Conservation (phyloP, 1,140 invertebrate genomes). For the Drosophila guanche region DNA sequence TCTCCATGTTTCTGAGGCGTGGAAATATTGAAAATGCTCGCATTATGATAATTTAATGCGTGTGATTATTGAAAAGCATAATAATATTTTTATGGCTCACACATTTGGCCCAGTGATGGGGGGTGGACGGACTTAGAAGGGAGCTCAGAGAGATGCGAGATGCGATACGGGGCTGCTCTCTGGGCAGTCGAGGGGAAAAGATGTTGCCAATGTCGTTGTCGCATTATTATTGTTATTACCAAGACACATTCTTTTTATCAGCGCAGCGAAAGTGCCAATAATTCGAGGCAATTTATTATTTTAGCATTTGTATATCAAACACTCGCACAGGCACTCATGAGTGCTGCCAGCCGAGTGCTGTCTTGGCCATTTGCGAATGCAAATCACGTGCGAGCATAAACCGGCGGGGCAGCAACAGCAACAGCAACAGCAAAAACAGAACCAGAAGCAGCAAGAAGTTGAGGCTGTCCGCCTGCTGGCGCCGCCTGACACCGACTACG, state of each 20-base stretch:
- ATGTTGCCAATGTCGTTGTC: constrained; percentile 69
- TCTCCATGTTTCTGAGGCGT: constrained; percentile 33
- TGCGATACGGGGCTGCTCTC: constrained; percentile 11
- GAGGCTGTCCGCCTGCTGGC: constrained; percentile 41
- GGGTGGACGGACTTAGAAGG: constrained; percentile 11
- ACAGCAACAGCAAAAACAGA: constrained; percentile 19
- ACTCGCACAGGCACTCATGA: constrained; percentile 35
- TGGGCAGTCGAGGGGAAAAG: constrained; percentile 16
- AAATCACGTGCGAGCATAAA: constrained; percentile 78
- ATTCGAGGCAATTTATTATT: constrained; percentile 82
- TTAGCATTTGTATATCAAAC: constrained; percentile 73
- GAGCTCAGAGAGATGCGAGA: constrained; percentile 19
- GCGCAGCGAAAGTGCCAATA: constrained; percentile 74
- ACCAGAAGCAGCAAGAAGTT: constrained; percentile 24
- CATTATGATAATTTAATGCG: constrained; percentile 80
- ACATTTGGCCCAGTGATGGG: constrained; percentile 26
- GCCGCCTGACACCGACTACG: constrained; percentile 22
- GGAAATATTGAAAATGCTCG: constrained; percentile 73
- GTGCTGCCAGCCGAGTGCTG: constrained; percentile 5
- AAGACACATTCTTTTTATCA: constrained; percentile 78
- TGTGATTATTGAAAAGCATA: constrained; percentile 82
- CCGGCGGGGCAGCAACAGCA: constrained; percentile 54
- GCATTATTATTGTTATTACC: constrained; percentile 82
- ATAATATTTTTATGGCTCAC: constrained; percentile 75
- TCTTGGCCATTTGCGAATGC: constrained; percentile 68